A percentile compares a stretch with the other conserved stretches of the same genome.
These are phyloP conservation scores for Cabera pusaria DNA, from an alignment of 2,888 invertebrate species.

Conservation along the genomic window DNA sequence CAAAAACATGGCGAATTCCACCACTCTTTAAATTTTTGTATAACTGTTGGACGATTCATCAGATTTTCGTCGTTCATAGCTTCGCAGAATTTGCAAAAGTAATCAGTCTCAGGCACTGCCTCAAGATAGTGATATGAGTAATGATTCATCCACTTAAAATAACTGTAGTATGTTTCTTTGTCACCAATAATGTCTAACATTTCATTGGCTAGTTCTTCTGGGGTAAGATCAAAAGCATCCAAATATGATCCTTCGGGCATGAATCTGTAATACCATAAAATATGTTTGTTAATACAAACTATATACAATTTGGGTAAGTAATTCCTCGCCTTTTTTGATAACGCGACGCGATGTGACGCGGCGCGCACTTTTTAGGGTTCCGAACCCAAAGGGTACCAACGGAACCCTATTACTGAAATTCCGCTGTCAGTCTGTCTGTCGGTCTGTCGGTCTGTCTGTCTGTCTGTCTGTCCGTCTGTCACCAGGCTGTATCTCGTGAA, in stretches of 20 bases:
- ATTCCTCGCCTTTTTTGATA: too few species aligned
- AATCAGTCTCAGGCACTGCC: conserved; percentile 37
- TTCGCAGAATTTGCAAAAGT: conserved; percentile 42
- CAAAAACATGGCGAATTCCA: conserved; percentile 40
- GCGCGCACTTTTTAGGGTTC: too few species aligned
- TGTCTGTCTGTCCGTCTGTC: too few species aligned
- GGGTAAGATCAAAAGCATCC: conserved; percentile 31
- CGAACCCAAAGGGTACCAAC: too few species aligned
- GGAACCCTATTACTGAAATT: too few species aligned
- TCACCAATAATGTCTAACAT: conserved; percentile 37
- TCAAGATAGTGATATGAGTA: conserved; percentile 36
- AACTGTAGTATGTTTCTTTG: conserved; percentile 34
- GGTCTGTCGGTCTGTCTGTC: too few species aligned
- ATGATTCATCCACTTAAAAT: conserved; percentile 43
- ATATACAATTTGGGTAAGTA: too few species aligned
- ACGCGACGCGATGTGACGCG: too few species aligned
- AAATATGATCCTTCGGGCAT: conserved; percentile 44
- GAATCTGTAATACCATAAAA: too few species aligned
- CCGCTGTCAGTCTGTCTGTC: too few species aligned
- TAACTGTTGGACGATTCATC: conserved; percentile 15
- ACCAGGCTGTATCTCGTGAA: too few species aligned
- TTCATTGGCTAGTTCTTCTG: conserved; percentile 30
- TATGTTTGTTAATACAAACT: too few species aligned
- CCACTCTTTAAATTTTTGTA: conserved; percentile 32
- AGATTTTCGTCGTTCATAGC: conserved; percentile 32